A percentile compares a stretch with the other conserved stretches of the same genome.
These are phyloP conservation scores for Sylvicola cinctus DNA, from an alignment of 2,888 invertebrate species.

Conservation along the genomic window DNA sequence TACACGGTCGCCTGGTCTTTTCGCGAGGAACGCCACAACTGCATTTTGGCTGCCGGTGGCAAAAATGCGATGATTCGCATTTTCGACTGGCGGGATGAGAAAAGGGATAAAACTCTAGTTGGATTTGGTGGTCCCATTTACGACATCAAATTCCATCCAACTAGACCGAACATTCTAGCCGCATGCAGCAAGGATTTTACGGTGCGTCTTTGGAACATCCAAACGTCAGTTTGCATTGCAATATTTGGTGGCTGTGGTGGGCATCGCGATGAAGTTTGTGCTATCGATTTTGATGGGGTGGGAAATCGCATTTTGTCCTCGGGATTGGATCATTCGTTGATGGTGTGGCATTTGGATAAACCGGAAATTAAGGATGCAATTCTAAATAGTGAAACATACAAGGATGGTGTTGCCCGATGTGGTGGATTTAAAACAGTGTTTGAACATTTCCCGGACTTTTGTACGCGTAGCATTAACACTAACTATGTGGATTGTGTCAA, in stretches of 20 bases:
- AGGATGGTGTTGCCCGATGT: no score
- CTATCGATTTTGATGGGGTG: slow-evolving; percentile 60
- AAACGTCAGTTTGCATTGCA: slow-evolving; percentile 70
- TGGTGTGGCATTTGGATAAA: slow-evolving; percentile 68
- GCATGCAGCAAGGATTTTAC: slow-evolving; percentile 67
- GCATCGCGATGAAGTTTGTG: slow-evolving; percentile 66
- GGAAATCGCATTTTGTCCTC: slow-evolving; percentile 72
- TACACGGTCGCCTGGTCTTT: no score
- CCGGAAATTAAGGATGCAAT: slow-evolving; percentile 59
- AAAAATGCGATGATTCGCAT: no score
- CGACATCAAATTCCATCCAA: no score
- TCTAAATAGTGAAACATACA: slow-evolving; percentile 36
- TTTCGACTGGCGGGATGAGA: no score
- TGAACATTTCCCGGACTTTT: slow-evolving; percentile 36
- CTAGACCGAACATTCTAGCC: no score
- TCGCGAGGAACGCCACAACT: no score
- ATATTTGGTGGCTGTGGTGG: slow-evolving; percentile 88
- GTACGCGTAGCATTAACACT: slow-evolving; percentile 77
- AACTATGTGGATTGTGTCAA: slow-evolving; percentile 92
- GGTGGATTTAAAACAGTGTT: background rate
- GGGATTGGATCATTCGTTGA: slow-evolving; percentile 88
- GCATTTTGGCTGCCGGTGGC: no score
- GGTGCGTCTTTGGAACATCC: slow-evolving; percentile 69
- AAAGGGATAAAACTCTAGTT: no score
- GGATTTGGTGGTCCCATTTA: no score